Base-by-base conservation (phyloP, 2,113 vertebrate genomes). In the Rhynchomys soricoides region DNA sequence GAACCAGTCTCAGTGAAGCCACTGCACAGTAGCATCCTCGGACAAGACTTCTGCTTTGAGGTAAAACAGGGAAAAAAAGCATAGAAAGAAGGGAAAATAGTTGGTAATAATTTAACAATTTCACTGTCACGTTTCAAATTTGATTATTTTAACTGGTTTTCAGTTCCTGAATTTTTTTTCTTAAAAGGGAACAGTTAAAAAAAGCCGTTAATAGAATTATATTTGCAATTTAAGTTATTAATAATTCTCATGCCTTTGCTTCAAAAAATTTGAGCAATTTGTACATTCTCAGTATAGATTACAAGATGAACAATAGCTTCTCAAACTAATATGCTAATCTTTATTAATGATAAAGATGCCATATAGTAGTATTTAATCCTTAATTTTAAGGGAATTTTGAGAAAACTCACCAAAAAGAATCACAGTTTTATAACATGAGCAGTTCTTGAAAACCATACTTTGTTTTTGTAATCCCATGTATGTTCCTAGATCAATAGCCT, bases 41-140 rank as follows among this genome's bases (percentile, higher is more conserved):
- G 99, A 74, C 99, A 99, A 97, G 99, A 99, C 97, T 99, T 99
- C 98, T 99, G 99, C 98, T 99, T 99, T 95, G 99, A 99, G 99
- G 99, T 99, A 97, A 96, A 62, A 91, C 31, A 16, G 82, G 45
- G 37, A 89, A 79, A 57, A 57, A 89, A 81, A 52, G 0, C 1
- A 16, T 68, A 87, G 62, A n/a, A 5, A 81, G 68, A 77, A 92
- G 19, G 37, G 2, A 64, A 21, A 24, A 0, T 26, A 79, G 13
- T 91, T 79, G 95, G 15, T 62, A 3, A 26, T 50, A 83, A 57
- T 90, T 91, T 88, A 37, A 24, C 75, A 50, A 10, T 62, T 96
- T 90, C 59, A 74, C 90, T 91, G 7, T 70, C 43, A 62, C 90
- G 6, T 96, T 93, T 79, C 64, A 90, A 95, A 94, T n/a, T 62